Conservation (phyloP, 64 coral and sea anemone species). For the Acropora yongei region DNA sequence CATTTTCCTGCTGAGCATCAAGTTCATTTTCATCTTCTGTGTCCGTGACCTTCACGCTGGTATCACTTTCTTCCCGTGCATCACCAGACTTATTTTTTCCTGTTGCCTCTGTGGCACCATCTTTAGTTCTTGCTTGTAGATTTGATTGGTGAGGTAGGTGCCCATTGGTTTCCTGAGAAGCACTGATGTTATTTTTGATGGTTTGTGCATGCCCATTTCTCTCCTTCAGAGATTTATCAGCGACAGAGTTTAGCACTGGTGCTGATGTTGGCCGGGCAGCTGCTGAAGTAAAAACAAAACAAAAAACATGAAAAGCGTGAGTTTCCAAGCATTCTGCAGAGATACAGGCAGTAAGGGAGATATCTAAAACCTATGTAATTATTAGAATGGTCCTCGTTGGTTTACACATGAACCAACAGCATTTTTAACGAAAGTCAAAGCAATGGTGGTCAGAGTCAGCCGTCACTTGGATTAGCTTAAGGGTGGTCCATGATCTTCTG, state of each 20-base stretch:
- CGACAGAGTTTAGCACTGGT: not conserved
- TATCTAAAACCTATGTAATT: too few species aligned
- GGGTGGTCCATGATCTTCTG: too few species aligned
- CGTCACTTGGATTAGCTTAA: too few species aligned
- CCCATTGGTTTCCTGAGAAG: not conserved
- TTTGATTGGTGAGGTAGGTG: slow-evolving; percentile 3
- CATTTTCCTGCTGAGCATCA: too few species aligned
- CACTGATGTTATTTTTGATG: not conserved
- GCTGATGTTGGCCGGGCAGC: not conserved
- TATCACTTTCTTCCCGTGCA: not conserved
- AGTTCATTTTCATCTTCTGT: too few species aligned
- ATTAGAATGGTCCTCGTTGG: too few species aligned
- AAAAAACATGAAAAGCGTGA: too few species aligned
- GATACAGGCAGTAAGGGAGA: too few species aligned
- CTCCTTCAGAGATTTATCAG: not conserved
- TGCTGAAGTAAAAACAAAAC: not conserved
- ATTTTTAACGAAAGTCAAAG: too few species aligned
- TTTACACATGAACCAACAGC: too few species aligned
- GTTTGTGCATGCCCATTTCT: slow-evolving; percentile 12
- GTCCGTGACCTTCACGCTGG: not conserved
- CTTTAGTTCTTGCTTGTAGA: not conserved
- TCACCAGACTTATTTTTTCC: not conserved
- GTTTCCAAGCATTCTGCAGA: too few species aligned
- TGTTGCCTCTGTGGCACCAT: not conserved
- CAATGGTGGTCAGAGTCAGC: too few species aligned